These are phyloP conservation scores for Acanthosoma haemorrhoidale DNA, from an alignment of 2,888 invertebrate genomes.

Conservation along the genomic window DNA sequence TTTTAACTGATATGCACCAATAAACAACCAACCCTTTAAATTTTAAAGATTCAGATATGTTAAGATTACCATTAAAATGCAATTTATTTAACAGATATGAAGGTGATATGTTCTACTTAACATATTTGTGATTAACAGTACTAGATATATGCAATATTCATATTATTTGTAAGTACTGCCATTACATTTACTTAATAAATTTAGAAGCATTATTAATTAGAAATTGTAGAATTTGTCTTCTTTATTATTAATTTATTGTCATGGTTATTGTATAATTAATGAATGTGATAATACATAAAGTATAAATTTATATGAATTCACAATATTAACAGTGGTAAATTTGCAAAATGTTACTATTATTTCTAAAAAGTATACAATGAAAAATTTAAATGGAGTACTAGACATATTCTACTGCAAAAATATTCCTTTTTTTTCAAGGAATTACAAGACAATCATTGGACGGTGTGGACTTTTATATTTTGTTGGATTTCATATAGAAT, in stretches of 20 bases:
- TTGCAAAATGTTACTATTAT: background rate
- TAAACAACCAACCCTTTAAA: no score
- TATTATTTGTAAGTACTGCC: no score
- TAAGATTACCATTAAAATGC: background rate
- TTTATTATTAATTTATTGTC: slow-evolving; percentile 10
- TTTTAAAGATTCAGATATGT: background rate
- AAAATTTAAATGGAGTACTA: background rate
- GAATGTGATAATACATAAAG: background rate
- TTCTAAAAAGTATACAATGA: background rate
- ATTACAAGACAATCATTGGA: background rate
- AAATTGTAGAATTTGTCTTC: background rate
- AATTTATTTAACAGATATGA: background rate
- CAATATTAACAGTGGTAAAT: background rate
- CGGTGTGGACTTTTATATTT: background rate
- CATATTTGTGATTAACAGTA: no score
- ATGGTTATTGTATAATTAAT: background rate
- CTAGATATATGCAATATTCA: no score
- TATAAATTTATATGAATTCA: background rate
- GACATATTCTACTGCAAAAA: background rate
- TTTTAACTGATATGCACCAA: no score
- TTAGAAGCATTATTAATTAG: background rate
- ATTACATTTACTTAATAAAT: background rate
- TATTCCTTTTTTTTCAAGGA: background rate
- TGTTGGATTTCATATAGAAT: background rate
- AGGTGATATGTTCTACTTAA: background rate